phyloP scores from a whole-genome alignment of 2,113 vertebrate species.

The Donacobius atricapilla region DNA sequence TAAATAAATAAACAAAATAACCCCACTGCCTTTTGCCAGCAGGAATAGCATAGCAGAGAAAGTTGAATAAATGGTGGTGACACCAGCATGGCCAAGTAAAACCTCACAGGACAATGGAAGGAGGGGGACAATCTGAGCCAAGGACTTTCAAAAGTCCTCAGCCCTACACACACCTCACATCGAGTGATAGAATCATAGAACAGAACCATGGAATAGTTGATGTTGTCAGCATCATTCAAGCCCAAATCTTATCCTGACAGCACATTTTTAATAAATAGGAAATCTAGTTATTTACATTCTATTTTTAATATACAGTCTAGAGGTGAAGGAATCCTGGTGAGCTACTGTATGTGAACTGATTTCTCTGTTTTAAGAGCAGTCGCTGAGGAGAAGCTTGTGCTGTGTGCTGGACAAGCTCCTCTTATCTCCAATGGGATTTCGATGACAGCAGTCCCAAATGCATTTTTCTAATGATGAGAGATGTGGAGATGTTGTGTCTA shows the following conservation, averaged over 20 bases:
- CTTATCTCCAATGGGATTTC: neutral
- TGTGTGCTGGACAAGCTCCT: neutral
- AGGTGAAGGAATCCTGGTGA: neutral
- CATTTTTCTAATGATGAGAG: neutral
- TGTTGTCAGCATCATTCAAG: neutral
- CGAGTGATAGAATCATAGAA: neutral
- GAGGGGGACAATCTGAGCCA: neutral
- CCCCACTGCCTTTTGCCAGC: neutral
- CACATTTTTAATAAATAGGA: neutral
- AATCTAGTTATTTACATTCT: constrained; percentile 5
- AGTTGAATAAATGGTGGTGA: neutral
- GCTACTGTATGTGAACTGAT: neutral
- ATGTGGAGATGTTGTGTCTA: neutral
- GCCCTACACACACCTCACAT: neutral
- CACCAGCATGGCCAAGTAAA: neutral
- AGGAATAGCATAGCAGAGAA: neutral
- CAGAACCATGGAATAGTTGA: neutral
- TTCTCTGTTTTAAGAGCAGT: neutral
- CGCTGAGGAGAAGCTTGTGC: neutral
- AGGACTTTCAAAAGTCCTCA: neutral
- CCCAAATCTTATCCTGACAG: neutral
- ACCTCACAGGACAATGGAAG: neutral
- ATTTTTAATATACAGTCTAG: neutral
- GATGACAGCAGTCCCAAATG: neutral
- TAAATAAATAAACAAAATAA: neutral